Evolutionary conservation across 2,888 invertebrate species (phyloP).

Genomic region (Perizoma flavofasciatum): DNA sequence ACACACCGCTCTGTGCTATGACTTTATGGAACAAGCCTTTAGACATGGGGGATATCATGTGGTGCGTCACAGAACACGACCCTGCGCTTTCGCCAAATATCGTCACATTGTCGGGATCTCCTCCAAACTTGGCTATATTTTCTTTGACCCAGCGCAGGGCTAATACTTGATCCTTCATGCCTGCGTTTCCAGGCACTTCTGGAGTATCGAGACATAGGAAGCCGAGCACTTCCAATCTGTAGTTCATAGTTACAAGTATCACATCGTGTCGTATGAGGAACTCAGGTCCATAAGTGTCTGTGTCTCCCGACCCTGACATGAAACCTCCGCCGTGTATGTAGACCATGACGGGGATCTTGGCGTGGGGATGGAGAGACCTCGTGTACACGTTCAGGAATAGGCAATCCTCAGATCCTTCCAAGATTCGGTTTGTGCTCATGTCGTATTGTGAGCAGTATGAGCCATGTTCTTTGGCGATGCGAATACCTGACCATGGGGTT

Average conservation of each 20-base stretch:
- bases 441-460: slow-evolving; percentile 64
- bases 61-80: slow-evolving; percentile 59
- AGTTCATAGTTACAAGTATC: slow-evolving; percentile 71
- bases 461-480: slow-evolving; percentile 62
- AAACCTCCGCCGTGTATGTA: slow-evolving; percentile 73
- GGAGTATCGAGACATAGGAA: slow-evolving; percentile 54
- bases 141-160: slow-evolving; percentile 63
- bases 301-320: slow-evolving; percentile 63
- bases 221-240: slow-evolving; percentile 58
- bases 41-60: slow-evolving; percentile 70
- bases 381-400: slow-evolving; percentile 68
- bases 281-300: slow-evolving; percentile 61
- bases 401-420: slow-evolving; percentile 66
- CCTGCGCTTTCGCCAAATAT: slow-evolving; percentile 75
- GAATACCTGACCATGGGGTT: slow-evolving; percentile 57
- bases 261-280: slow-evolving; percentile 66
- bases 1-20: slow-evolving; percentile 67
- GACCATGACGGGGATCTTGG: slow-evolving; percentile 64
- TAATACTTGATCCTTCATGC: slow-evolving; percentile 66
- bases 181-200: slow-evolving; percentile 69
- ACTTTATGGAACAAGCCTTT: slow-evolving; percentile 66
- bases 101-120: slow-evolving; percentile 64
- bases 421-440: slow-evolving; percentile 39
- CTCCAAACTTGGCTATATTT: slow-evolving; percentile 63
- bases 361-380: slow-evolving; percentile 6